Evolutionary conservation across 2,888 invertebrate species (phyloP), one percentile per base, ranked within the genome.

Genomic region (Lepidochrysops patricia): DNA sequence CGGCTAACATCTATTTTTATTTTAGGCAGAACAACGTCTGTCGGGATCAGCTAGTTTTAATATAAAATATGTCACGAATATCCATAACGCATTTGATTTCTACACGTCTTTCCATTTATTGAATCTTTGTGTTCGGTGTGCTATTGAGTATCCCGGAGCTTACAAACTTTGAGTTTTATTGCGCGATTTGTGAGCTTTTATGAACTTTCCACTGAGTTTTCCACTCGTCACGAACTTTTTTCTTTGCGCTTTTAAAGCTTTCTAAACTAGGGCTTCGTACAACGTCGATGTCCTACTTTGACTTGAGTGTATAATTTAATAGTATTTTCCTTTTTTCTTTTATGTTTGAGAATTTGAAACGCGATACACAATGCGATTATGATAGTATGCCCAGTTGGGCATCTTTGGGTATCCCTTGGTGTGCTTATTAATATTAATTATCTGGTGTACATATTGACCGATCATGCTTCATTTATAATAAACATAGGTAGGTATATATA

Each of bases 171-270:
- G 65, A 60, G 64, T 62, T 60, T 65, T 63, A 64, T 63, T 66
- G 58, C 63, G 57, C 64, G 66, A 67, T 64, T 66, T 67, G 62
- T 60, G 56, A 68, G 65, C 67, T 68, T 68, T 67, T 65, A 64
- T 63, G 60, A 60, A 59, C 63, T 63, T 59, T 74, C 19, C 27
- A 23, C 19, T 12, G 57, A 43, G 57, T 27, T 43, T 19, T 43
- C 57, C 43, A 19, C 19, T 23, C 9, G 43, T 23, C 43, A 19
- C 19, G 9, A 4, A 43, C 43, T 43, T 43, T 43, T 43, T 43
- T 1, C 23, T 43, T 43, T 43, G 12, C 4, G 2, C 34, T 34
- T 34, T 43, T 43, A 23, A 12, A 19, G 43, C 19, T 43, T 43
- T 43, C 43, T 43, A 4, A 43, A 43, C 43, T 43, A 13, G 37